A percentile compares a stretch with the other conserved stretches of the same genome.
phyloP scores from a whole-genome alignment of 2,888 invertebrate species.

The Mythimna impura region DNA sequence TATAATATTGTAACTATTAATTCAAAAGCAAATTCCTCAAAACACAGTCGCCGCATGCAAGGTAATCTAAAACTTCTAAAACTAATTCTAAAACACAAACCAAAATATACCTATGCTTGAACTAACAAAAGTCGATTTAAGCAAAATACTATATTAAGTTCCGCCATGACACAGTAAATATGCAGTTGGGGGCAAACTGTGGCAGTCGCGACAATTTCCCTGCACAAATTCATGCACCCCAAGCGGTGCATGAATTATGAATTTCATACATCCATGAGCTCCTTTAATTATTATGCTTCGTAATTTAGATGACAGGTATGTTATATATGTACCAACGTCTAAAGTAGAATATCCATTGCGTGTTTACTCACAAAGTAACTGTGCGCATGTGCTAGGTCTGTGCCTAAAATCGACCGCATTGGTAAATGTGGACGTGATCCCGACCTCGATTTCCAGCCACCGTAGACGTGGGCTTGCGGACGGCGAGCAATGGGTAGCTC shows the following conservation, averaged over 20 bases:
- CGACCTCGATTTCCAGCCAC: too few species aligned
- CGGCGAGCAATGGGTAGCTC: too few species aligned
- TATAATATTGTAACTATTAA: slow-evolving; percentile 17
- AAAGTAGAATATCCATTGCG: neutral
- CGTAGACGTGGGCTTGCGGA: too few species aligned
- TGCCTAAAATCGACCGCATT: too few species aligned
- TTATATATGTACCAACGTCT: neutral
- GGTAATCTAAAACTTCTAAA: slow-evolving; percentile 52
- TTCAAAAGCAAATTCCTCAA: slow-evolving; percentile 7
- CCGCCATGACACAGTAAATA: slow-evolving; percentile 46
- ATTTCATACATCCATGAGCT: slow-evolving; percentile 21
- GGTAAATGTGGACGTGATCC: too few species aligned
- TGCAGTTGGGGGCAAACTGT: slow-evolving; percentile 38
- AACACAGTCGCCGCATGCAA: neutral
- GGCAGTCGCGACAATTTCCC: slow-evolving; percentile 41
- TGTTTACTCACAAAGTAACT: neutral
- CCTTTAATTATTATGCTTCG: slow-evolving; percentile 18
- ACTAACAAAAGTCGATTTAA: slow-evolving; percentile 37
- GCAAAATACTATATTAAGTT: slow-evolving; percentile 39
- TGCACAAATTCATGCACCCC: slow-evolving; percentile 11
- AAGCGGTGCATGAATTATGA: slow-evolving; percentile 39
- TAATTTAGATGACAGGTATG: slow-evolving; percentile 2
- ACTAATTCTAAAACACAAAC: slow-evolving; percentile 25
- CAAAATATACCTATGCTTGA: slow-evolving; percentile 39
- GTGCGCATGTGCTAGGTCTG: neutral